Base-by-base conservation (phyloP, 2,888 invertebrate species). In the Sycophila texana region DNA sequence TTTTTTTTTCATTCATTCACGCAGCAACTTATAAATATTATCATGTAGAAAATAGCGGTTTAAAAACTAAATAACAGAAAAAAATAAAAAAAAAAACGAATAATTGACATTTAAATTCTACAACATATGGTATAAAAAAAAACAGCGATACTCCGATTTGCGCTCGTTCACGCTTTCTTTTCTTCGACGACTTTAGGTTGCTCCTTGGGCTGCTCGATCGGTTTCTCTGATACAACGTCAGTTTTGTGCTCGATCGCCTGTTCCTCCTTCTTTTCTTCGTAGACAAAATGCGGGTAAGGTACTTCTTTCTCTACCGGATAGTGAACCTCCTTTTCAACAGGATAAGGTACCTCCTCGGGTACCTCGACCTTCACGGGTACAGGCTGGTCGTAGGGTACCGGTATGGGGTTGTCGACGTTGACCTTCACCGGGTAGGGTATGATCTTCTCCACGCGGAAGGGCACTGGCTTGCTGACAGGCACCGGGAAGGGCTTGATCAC, bases 361-460 rank as follows among this genome's bases (percentile, higher is more conserved):
- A 95, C 95, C 88, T 95, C 94, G 1, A 95, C 95, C 85, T 94
- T 94, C 0, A 95, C 93, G 78, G 94, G 95, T 68, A 95, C 94
- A 73, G 93, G 94, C 87, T 95, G 95, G 85, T 95, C 95, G 0
- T 96, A 94, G 66, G 92, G 94, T 0, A 95, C 93, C 5, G 95
- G 94, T 74, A 95, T 92, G 47, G 95, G 94, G 63, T 95, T 92
- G 84, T 94, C 91, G 85, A 96, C 95, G n/a, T 85, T 80, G n/a
- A 85, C 78, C 68, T 83, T 83, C 0, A 86, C 84, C 87, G 95
- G 95, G 88, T 95, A 94, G 0, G 95, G 95, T 82, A 95, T 92
- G 79, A 93, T 93, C 84, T 95, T 95, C 85, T 94, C 94, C 0
- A 96, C 95, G 18, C 95, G 94, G 90, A 94, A 95, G 7, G 87